Evolutionary conservation across 2,797 vertebrate species (phyloP).

Genomic region (Melanotaenia parkinsoni): DNA sequence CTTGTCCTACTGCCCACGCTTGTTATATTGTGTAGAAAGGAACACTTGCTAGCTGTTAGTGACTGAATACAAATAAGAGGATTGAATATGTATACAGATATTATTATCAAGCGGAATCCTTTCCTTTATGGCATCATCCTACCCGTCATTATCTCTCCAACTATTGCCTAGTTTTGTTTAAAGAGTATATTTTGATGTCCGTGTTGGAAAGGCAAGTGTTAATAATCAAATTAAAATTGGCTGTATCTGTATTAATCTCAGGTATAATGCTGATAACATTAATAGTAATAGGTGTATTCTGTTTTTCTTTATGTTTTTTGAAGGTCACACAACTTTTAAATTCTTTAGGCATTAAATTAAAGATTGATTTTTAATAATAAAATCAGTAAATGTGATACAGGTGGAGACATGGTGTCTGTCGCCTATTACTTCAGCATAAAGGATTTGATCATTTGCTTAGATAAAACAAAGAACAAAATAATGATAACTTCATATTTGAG

Average conservation of each 20-base stretch:
- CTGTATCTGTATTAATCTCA: neutral
- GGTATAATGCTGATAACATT: neutral
- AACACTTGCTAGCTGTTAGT: slow-evolving; percentile 36
- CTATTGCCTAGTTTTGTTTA: neutral
- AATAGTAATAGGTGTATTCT: neutral
- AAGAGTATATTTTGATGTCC: neutral
- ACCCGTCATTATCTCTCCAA: neutral
- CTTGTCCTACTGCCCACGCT: slow-evolving; percentile 40
- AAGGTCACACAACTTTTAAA: too few species aligned
- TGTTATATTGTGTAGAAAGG: slow-evolving; percentile 31
- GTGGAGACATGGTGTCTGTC: neutral
- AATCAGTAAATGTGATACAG: too few species aligned
- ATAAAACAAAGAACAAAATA: neutral
- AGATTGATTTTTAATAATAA: too few species aligned
- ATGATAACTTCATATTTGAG: neutral
- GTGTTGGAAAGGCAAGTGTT: neutral
- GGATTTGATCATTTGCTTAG: too few species aligned
- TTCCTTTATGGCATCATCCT: neutral
- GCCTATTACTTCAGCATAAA: neutral
- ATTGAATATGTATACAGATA: slow-evolving; percentile 1
- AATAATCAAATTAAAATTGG: neutral
- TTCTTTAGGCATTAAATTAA: too few species aligned
- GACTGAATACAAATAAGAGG: slow-evolving; percentile 11
- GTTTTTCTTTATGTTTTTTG: neutral
- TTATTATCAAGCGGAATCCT: neutral